Evolutionary conservation across 1,140 invertebrate species (phyloP).

Genomic region (Dermatophagoides farinae): DNA sequence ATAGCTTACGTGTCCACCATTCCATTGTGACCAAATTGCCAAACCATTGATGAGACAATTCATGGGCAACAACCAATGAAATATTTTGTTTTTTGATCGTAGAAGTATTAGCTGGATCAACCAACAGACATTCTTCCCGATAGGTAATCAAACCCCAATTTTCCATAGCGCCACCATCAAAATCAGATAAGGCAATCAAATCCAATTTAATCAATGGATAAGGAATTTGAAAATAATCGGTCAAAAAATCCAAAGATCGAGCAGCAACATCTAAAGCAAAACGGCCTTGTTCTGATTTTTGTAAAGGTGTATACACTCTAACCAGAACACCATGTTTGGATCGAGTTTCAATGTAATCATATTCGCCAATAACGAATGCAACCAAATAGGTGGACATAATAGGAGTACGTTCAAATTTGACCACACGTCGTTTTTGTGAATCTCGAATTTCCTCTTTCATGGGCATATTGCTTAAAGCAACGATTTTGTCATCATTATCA

Average conservation of each 20-base stretch:
- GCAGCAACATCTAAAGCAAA: constrained; percentile 54
- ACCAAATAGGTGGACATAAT: constrained; percentile 92
- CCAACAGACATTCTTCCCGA: constrained; percentile 57
- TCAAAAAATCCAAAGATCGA: constrained; percentile 16
- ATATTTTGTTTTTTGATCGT: constrained; percentile 50
- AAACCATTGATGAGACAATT: constrained; percentile 56
- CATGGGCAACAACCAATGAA: constrained; percentile 53
- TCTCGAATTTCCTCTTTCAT: constrained; percentile 22
- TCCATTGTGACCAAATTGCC: constrained; percentile 51
- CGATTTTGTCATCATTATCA: constrained; percentile 27
- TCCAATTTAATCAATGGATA: constrained; percentile 92
- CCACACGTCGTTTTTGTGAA: constrained; percentile 31
- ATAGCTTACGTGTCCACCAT: constrained; percentile 51
- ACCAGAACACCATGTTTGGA: constrained; percentile 48
- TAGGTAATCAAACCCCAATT: constrained; percentile 74
- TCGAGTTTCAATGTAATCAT: constrained; percentile 55
- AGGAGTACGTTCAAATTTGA: constrained; percentile 63
- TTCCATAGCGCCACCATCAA: constrained; percentile 51
- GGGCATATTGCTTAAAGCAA: constrained; percentile 86
- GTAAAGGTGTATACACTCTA: constrained; percentile 73
- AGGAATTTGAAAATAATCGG: constrained; percentile 37
- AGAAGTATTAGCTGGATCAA: constrained; percentile 37
- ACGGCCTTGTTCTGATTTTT: constrained; percentile 70
- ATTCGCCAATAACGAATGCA: constrained; percentile 77
- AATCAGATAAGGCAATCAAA: constrained; percentile 81